A percentile compares a stretch with the other conserved stretches of the same genome.
These are phyloP conservation scores for Nomada fabriciana DNA, from an alignment of 2,888 invertebrate genomes.

Conservation along the genomic window DNA sequence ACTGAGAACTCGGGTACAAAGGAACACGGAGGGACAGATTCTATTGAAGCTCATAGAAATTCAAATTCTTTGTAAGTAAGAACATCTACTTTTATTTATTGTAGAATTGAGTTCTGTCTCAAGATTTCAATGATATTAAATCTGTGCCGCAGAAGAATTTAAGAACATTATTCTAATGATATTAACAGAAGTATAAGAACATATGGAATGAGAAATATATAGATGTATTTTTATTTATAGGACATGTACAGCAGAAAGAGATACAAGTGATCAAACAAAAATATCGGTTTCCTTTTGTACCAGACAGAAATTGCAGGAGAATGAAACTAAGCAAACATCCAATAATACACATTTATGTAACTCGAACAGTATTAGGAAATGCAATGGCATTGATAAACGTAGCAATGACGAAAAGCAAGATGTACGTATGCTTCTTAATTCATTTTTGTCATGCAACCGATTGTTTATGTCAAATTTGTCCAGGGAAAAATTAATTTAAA, in stretches of 20 bases:
- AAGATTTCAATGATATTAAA: neutral
- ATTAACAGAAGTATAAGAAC: neutral
- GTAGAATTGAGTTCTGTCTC: neutral
- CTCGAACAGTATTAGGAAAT: conserved; percentile 18
- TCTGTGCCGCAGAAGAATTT: neutral
- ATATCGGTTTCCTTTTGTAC: neutral
- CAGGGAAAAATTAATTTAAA: neutral
- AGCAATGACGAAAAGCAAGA: conserved; percentile 40
- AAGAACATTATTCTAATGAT: neutral
- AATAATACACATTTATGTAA: conserved; percentile 64
- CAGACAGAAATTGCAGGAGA: conserved; percentile 39
- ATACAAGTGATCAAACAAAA: conserved; percentile 21
- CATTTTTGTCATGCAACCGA: too few species aligned
- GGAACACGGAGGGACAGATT: conserved; percentile 28
- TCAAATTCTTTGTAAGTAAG: conserved; percentile 22
- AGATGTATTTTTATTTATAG: conserved; percentile 19
- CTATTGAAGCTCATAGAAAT: neutral
- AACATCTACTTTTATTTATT: neutral
- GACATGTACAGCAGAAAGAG: neutral
- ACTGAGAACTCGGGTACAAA: conserved; percentile 31
- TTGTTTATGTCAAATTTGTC: neutral
- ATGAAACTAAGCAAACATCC: conserved; percentile 46
- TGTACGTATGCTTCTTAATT: conserved; percentile 41
- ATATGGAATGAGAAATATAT: neutral
- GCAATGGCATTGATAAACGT: conserved; percentile 48